Conservation (phyloP, 2,113 vertebrate genomes). For the Burhinus bistriatus region DNA sequence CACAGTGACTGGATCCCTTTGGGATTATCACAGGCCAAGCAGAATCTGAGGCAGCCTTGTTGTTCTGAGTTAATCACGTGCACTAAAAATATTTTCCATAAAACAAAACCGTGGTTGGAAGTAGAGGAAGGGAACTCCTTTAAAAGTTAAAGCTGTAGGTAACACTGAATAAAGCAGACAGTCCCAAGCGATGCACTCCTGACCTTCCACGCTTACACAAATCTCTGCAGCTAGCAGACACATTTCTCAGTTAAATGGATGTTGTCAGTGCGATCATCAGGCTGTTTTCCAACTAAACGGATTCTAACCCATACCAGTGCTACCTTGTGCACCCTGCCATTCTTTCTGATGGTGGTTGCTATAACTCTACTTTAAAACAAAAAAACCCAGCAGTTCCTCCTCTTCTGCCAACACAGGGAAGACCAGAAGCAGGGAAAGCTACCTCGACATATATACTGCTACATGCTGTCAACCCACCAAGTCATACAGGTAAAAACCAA, state of each 20-base stretch:
- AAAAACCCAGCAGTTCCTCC: neutral
- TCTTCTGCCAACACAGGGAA: neutral
- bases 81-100: neutral
- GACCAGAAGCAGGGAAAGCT: neutral
- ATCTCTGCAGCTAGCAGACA: neutral
- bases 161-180: neutral
- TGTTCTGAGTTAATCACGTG: neutral
- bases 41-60: neutral
- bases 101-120: neutral
- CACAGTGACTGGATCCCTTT: neutral
- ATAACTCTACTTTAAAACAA: neutral
- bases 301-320: neutral
- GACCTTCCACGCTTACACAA: neutral
- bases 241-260: accelerated
- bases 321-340: neutral
- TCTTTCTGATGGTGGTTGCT: neutral
- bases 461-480: neutral
- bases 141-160: neutral
- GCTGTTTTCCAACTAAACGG: neutral
- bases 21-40: neutral
- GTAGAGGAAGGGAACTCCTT: neutral
- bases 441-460: neutral
- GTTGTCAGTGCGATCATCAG: neutral
- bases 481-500: neutral
- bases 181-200: neutral